phyloP scores from a whole-genome alignment of 2,888 invertebrate genomes.

The Fissipunctia ypsillon region DNA sequence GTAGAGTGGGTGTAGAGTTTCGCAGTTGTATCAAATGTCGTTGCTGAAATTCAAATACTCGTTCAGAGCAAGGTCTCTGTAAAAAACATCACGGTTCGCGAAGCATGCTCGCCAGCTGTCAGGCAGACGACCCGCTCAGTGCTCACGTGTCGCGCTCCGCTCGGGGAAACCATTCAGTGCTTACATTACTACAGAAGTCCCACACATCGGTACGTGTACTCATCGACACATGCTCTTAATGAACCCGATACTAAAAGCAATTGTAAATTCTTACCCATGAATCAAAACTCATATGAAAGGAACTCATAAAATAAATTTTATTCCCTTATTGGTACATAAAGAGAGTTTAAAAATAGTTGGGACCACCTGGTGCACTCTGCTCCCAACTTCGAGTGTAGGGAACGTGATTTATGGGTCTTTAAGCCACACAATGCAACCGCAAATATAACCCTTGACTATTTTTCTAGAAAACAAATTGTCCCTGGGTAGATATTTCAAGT shows the following conservation, averaged over 20 bases:
- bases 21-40: slow-evolving; percentile 79
- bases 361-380: slow-evolving; percentile 87
- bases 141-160: slow-evolving; percentile 35
- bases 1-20: slow-evolving; percentile 74
- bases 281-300: slow-evolving; percentile 84
- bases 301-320: slow-evolving; percentile 86
- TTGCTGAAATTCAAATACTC: slow-evolving; percentile 84
- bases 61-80: slow-evolving; percentile 78
- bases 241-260: slow-evolving; percentile 68
- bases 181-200: slow-evolving; percentile 55
- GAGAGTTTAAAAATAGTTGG: slow-evolving; percentile 85
- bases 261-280: slow-evolving; percentile 75
- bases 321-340: slow-evolving; percentile 84
- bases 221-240: slow-evolving; percentile 53
- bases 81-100: slow-evolving; percentile 88
- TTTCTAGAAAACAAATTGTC: slow-evolving; percentile 82
- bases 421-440: slow-evolving; percentile 85
- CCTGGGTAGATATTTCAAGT: slow-evolving; percentile 76
- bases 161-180: slow-evolving; percentile 63
- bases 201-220: slow-evolving; percentile 54
- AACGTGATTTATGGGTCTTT: slow-evolving; percentile 84
- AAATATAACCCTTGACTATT: slow-evolving; percentile 88
- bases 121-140: slow-evolving; percentile 60
- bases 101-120: slow-evolving; percentile 85
- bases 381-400: slow-evolving; percentile 80